Percentiles rank a stretch among this genome's conserved stretches.
These are phyloP conservation scores for Panzeria rudis DNA, from an alignment of 2,888 invertebrate species.

Conservation along the genomic window DNA sequence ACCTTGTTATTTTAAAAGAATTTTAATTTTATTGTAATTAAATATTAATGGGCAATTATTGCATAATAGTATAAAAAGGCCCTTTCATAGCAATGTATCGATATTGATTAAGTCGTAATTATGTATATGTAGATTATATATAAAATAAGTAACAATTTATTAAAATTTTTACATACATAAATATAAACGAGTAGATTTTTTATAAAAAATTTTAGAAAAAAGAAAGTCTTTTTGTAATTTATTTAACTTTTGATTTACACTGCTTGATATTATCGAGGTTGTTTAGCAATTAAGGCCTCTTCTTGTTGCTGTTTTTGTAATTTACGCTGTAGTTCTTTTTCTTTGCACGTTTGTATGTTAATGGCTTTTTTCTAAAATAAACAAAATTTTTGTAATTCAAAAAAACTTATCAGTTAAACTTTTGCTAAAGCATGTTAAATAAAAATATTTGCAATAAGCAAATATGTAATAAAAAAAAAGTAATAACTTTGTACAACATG, in stretches of 20 bases:
- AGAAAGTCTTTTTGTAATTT: neutral
- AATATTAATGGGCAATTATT: too few species aligned
- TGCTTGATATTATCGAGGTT: conserved; percentile 65
- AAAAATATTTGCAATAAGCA: neutral
- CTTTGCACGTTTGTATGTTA: conserved; percentile 81
- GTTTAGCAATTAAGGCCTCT: conserved; percentile 81
- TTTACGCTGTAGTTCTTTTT: conserved; percentile 81
- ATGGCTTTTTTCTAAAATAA: conserved; percentile 81
- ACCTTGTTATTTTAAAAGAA: too few species aligned
- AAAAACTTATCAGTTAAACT: conserved; percentile 6
- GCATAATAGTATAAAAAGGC: too few species aligned
- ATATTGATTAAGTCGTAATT: neutral
- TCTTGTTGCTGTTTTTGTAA: conserved; percentile 82
- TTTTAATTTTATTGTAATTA: too few species aligned
- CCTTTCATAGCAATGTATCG: too few species aligned
- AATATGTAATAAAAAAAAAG: too few species aligned
- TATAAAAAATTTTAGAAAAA: neutral
- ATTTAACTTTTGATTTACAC: neutral
- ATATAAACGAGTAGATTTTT: neutral
- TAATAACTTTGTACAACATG: too few species aligned
- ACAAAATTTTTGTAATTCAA: conserved; percentile 46
- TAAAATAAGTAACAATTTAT: neutral
- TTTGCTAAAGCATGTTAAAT: conserved; percentile 20
- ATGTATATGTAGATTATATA: neutral
- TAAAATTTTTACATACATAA: neutral